Base-by-base conservation (phyloP, 2,113 vertebrate genomes). In the Aptenodytes patagonicus region DNA sequence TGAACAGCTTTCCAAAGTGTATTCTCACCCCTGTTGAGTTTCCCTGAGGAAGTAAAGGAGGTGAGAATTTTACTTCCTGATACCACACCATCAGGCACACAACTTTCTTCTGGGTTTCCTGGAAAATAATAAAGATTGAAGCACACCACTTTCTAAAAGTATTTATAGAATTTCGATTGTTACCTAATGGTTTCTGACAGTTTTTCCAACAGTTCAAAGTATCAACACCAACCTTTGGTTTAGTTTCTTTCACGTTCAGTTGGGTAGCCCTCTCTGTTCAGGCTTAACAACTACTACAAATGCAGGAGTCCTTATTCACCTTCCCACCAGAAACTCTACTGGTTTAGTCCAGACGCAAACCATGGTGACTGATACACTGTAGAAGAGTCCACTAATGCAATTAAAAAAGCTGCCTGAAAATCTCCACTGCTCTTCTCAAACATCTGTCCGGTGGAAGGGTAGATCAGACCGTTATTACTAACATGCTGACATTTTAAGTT, bases 331-430 rank as follows among this genome's bases (percentile, higher is more conserved):
- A 84, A 91, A 40, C 47, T 75, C 85, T 65, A 13, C 34, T 40
- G 34, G 8, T 13, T 65, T 28, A 24, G 25, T 20, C 28, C 68
- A 73, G 36, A n/a, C 40, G 79, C 17, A 76, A 64, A 68, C 3
- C 0, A 0, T n/a, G 5, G 49, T 38, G 52, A 19, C n/a, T 26
- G 61, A 76, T n/a, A 46, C 0, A 0, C 17, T 51, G 7, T 26
- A 44, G 38, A 52, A 69, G 13, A 34, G 29, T 40, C 13, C 20
- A 61, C 40, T 20, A 40, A 34, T 12, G 19, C 13, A 24, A 11
- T 11, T 17, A 1, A 38, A 71, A 86, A 51, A 42, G 7, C 11
- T 88, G 7, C 20, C 40, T 65, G 46, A 65, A 87, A 65, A 65
- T 69, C 66, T 80, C 40, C 13, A 28, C 11, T 81, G 32, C 40